Percentiles rank a stretch among this genome's conserved stretches.
Evolutionary conservation across 2,888 invertebrate genomes (phyloP).

Genomic region (Myathropa florea): DNA sequence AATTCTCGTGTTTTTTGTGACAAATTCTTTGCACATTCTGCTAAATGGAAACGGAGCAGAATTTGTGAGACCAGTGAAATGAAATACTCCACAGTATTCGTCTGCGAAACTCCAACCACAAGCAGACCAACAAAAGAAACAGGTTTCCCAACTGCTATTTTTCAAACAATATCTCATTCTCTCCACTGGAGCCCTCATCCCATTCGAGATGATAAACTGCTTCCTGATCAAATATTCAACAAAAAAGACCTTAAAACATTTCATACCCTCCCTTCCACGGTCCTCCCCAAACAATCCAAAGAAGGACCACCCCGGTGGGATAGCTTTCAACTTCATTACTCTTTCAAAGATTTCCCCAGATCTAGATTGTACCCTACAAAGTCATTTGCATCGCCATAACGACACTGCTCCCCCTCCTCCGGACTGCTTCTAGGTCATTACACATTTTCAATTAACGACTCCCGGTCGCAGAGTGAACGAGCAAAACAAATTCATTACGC

Average conservation of each 20-base stretch:
- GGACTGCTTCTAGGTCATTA: conserved; percentile 18
- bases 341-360: not conserved
- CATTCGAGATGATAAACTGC: not conserved
- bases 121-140: not conserved
- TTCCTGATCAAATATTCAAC: not conserved
- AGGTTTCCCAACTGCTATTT: not conserved
- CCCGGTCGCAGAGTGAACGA: not conserved
- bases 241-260: not conserved
- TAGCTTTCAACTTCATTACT: not conserved
- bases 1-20: too few relatives aligned
- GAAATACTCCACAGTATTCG: too few relatives aligned
- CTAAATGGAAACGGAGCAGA: too few relatives aligned
- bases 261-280: not conserved
- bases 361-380: not conserved
- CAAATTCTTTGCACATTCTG: too few relatives aligned
- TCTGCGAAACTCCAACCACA: not conserved
- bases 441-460: conserved; percentile 41
- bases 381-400: not conserved
- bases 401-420: conserved; percentile 13
- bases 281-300: not conserved
- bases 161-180: not conserved
- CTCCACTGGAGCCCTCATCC: not conserved
- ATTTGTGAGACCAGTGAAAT: too few relatives aligned
- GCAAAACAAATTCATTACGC: conserved; percentile 37
- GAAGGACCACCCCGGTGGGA: not conserved